Base-by-base conservation (phyloP, 2,797 vertebrate genomes). In the Selene dorsalis region DNA sequence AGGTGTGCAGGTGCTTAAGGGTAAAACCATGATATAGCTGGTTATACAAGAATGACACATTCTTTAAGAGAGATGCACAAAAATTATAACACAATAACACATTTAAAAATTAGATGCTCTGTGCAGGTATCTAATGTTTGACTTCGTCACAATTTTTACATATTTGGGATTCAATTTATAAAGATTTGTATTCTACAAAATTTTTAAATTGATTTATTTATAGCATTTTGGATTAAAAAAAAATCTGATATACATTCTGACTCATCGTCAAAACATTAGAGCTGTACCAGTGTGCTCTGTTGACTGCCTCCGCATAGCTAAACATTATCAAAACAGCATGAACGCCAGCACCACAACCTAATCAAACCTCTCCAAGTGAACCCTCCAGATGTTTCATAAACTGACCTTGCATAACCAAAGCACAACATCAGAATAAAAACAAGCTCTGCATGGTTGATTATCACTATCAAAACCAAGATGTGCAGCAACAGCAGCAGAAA, bases 301-400 rank as follows among this genome's bases (percentile, higher is more conserved):
- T 50, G 32, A 45, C 24, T 24, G 22, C 66, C 38, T 13, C 45
- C 61, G 24, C 38, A 2, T 20, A 80, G 79, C 69, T 38, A 84
- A 80, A 79, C 59, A 67, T 26, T 3, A 26, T 30, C 14, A 50
- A 41, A 72, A 0, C 39, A 30, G 41, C 61, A 12, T 28, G 63
- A 71, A 71, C 63, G 61, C 4, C 39, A 73, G 47, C 0, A 0
- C 50, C 17, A 11, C 45, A 61, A 16, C 13, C 4, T 30, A 26
- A 12, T 62, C 11, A 47, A 64, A 50, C 22, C 30, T 32, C 30
- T 8, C 39, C 7, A 35, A 35, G 32, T 35, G 32, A 35, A 35
- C 32, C 32, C 32, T 30, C 17, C 67, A 73, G 17, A 73, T 48
- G 63, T 79, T 79, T 75, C 30, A 77, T 64, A 77, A 79, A 66